Conservation (phyloP, 1,140 invertebrate genomes). For the Trichomalopsis sarcophagae region DNA sequence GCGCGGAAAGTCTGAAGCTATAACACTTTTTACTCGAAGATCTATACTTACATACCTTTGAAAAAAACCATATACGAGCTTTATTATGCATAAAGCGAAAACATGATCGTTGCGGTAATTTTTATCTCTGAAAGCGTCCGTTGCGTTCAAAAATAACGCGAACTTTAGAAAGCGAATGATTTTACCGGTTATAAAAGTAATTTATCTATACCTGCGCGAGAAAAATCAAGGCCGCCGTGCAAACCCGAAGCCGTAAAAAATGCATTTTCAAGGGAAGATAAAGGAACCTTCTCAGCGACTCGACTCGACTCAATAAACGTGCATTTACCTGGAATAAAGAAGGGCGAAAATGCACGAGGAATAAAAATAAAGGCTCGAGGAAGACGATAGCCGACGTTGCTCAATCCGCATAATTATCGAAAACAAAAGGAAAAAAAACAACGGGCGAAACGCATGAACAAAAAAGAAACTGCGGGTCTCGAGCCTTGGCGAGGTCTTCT, state of each 20-base stretch:
- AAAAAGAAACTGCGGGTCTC: constrained; percentile 19
- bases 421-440: background rate
- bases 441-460: background rate
- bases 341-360: constrained; percentile 8
- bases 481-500: background rate
- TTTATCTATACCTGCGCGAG: background rate
- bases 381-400: background rate
- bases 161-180: constrained; percentile 38
- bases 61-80: too few species aligned
- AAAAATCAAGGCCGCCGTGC: constrained; percentile 40
- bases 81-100: background rate
- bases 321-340: constrained; percentile 3
- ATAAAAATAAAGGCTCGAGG: constrained; percentile 11
- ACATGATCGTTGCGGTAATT: background rate
- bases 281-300: constrained; percentile 10
- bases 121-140: background rate
- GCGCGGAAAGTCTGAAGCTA: background rate
- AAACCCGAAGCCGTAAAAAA: constrained; percentile 10
- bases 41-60: background rate
- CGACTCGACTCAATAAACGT: constrained; percentile 29
- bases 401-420: constrained; percentile 42
- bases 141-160: background rate
- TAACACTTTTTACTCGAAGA: background rate
- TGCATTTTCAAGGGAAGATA: constrained; percentile 11
- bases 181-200: constrained; percentile 4